A percentile compares a stretch with the other conserved stretches of the same genome.
Evolutionary conservation across 2,888 invertebrate species (phyloP).

Genomic region (Allophyes oxyacanthae): DNA sequence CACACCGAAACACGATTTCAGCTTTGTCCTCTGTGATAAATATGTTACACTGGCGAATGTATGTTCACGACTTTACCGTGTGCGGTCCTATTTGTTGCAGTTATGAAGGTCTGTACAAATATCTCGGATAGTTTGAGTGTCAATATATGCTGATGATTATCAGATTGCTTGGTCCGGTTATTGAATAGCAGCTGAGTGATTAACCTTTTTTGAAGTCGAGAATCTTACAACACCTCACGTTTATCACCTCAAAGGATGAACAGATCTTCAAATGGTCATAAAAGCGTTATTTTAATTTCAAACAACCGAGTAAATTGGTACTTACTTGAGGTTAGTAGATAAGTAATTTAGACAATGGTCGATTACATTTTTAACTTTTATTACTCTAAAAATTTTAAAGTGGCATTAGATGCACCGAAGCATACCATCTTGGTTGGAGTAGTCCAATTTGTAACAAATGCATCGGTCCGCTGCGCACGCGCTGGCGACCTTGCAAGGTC

Average conservation of each 20-base stretch:
- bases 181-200: no score
- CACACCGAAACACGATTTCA: conserved; percentile 55
- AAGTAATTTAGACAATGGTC: conserved; percentile 12
- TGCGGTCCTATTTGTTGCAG: conserved; percentile 27
- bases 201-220: no score
- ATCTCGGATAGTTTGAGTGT: conserved; percentile 18
- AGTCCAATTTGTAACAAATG: conserved; percentile 50
- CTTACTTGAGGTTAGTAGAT: no score
- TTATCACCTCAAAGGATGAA: no score
- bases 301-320: background rate
- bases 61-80: conserved; percentile 58
- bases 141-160: background rate
- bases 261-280: no score
- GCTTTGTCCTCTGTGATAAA: conserved; percentile 60
- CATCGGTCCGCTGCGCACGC: conserved; percentile 49
- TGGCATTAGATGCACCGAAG: conserved; percentile 33
- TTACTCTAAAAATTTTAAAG: conserved; percentile 4
- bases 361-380: conserved; percentile 4
- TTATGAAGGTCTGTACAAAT: conserved; percentile 43
- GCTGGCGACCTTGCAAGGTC: conserved; percentile 68
- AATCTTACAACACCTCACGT: no score
- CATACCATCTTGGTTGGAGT: conserved; percentile 33
- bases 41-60: conserved; percentile 53
- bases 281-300: no score
- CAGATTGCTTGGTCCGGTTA: no score